Base-by-base conservation (phyloP, 2,888 invertebrate species). In the Vanessa cardui region DNA sequence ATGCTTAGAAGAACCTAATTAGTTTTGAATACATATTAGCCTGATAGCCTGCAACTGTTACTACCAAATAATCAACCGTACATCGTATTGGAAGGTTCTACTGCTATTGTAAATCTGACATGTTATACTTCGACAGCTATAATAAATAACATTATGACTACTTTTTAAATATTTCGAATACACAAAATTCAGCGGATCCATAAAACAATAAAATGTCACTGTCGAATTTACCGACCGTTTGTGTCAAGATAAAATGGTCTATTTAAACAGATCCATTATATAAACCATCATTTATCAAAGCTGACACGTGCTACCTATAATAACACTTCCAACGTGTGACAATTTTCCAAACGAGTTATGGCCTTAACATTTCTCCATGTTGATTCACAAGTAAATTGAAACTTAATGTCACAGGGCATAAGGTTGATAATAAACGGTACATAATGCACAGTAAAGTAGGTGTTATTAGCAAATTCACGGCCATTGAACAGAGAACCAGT, bases 221-320 rank as follows among this genome's bases (percentile, higher is more conserved):
- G 1, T 46, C 20, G 33, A 46, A 67, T 26, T 26, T 26, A 26
- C 26, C 26, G 56, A 44, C 21, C 58, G 18, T 39, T 50, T 33
- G 21, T 15, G 26, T 5, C 58, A 45, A 33, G 26, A 50, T 64
- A 61, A 62, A 58, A 62, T 61, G 61, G 61, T 58, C 47, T 61
- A 45, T 50, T 50, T 50, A 56, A 61, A 58, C 50, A 61, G 64
- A 64, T 47, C 68, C 65, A 44, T 58, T 50, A 60, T 60, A 64
- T 68, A 58, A 62, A 64, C 64, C 50, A 71, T 70, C 71, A 70
- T 74, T 74, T 72, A 68, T 70, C 66, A 72, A 70, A 58, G 59
- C 66, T 44, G 66, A 47, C 67, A 67, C 63, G 52, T 65, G 67
- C 68, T 61, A 72, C 65, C 68, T 66, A 63, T 65, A 65, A 66